Conservation (phyloP, 1,140 invertebrate species). For the Chironomus striatipennis region DNA sequence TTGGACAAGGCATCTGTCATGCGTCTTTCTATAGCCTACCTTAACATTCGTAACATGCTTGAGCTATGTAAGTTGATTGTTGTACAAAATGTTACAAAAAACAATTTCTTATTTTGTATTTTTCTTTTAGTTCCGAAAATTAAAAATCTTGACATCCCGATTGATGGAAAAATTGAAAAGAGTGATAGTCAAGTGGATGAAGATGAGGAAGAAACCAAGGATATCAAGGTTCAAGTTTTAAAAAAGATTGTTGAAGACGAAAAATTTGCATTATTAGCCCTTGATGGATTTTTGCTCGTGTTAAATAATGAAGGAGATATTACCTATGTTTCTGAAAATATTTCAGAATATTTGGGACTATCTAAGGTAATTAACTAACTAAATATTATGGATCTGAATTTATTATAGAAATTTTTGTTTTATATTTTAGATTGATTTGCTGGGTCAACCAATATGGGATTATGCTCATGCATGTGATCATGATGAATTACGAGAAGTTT, state of each 20-base stretch:
- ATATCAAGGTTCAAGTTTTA: neutral
- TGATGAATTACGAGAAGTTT: slow-evolving; percentile 75
- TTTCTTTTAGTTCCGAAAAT: slow-evolving; percentile 42
- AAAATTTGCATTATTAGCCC: slow-evolving; percentile 46
- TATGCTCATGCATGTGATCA: slow-evolving; percentile 93
- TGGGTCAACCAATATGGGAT: slow-evolving; percentile 89
- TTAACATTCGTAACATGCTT: slow-evolving; percentile 77
- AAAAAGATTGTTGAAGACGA: slow-evolving; percentile 31
- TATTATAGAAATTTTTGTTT: too few relatives aligned
- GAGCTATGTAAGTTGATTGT: slow-evolving; percentile 58
- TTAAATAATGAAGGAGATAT: slow-evolving; percentile 82
- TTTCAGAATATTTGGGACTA: slow-evolving; percentile 79
- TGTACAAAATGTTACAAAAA: neutral
- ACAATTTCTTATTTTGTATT: slow-evolving; percentile 26
- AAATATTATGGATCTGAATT: too few relatives aligned
- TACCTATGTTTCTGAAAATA: slow-evolving; percentile 84
- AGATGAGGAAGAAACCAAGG: neutral
- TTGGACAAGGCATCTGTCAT: slow-evolving; percentile 95
- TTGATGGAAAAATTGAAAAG: slow-evolving; percentile 36
- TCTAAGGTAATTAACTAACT: slow-evolving; percentile 58
- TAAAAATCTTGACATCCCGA: slow-evolving; percentile 26
- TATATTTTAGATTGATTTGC: slow-evolving; percentile 73
- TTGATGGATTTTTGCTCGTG: slow-evolving; percentile 82
- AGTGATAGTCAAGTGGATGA: slow-evolving; percentile 32
- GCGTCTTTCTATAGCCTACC: slow-evolving; percentile 83